Percentiles rank a stretch among this genome's conserved stretches.
Conservation (phyloP, 2,113 vertebrate species). For the Epinephelus fuscoguttatus region DNA sequence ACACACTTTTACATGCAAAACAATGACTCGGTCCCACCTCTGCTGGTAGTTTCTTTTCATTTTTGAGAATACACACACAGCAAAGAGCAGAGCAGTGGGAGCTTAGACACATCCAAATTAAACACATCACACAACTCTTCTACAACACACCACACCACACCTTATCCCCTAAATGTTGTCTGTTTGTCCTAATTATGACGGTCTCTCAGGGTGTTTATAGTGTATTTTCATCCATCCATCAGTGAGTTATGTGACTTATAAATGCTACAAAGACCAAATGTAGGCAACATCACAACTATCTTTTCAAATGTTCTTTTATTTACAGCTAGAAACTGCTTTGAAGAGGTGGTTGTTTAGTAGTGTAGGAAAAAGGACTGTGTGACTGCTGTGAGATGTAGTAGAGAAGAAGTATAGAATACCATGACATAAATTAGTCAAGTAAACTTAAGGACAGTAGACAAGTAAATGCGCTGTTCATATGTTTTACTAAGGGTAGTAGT, state of each 20-base stretch:
- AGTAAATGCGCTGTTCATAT: not conserved
- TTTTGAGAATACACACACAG: not conserved
- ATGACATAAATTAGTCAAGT: too few relatives aligned
- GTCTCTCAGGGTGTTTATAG: not conserved
- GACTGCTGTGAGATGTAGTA: not conserved
- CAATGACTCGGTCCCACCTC: too few relatives aligned
- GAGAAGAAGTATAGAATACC: not conserved
- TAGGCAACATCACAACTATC: not conserved
- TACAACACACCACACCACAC: not conserved
- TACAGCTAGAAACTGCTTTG: not conserved
- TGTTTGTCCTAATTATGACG: not conserved
- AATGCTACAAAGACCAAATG: not conserved
- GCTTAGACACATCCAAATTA: not conserved
- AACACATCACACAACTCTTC: not conserved
- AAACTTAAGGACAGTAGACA: not conserved
- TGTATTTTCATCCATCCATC: not conserved
- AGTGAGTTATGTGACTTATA: not conserved
- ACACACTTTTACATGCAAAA: too few relatives aligned
- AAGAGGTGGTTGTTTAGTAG: not conserved
- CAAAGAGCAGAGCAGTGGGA: not conserved
- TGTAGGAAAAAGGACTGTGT: not conserved
- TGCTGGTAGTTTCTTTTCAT: too few relatives aligned
- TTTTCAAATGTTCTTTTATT: not conserved
- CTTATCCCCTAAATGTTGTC: not conserved
- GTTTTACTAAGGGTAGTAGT: too few relatives aligned